Conservation (phyloP, 2,113 vertebrate genomes). For the Sapayoa aenigma region DNA sequence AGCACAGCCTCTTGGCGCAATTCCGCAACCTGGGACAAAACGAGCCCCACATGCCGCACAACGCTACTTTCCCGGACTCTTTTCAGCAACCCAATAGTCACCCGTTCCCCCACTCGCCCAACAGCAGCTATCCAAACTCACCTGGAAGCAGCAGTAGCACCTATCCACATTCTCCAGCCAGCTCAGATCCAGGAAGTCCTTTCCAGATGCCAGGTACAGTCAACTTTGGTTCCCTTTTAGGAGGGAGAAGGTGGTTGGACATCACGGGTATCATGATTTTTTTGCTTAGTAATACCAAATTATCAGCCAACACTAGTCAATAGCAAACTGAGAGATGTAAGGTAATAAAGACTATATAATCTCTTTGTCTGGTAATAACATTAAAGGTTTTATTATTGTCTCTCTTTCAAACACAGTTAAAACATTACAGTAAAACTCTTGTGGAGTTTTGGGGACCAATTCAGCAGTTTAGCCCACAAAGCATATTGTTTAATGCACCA, state of each 20-base stretch:
- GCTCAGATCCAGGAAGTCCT: slow-evolving; percentile 93
- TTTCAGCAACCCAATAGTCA: slow-evolving; percentile 84
- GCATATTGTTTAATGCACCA: not conserved
- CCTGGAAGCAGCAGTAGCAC: slow-evolving; percentile 92
- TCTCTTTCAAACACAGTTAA: not conserved
- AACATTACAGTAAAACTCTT: not conserved
- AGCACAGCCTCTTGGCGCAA: slow-evolving; percentile 95
- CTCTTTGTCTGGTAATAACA: not conserved
- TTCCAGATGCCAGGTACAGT: slow-evolving; percentile 95
- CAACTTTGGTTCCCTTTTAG: not conserved
- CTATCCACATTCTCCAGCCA: slow-evolving; percentile 94
- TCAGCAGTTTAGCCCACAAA: not conserved
- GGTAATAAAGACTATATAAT: not conserved
- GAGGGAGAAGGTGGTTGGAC: not conserved
- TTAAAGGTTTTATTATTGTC: not conserved
- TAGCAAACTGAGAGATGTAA: not conserved
- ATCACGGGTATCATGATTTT: not conserved
- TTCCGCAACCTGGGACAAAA: slow-evolving; percentile 93
- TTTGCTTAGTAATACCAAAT: not conserved
- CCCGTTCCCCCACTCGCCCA: slow-evolving; percentile 82
- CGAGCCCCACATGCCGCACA: slow-evolving; percentile 96
- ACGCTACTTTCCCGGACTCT: slow-evolving; percentile 93
- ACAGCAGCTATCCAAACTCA: slow-evolving; percentile 92
- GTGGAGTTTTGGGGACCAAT: not conserved
- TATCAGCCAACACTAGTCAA: not conserved